These are phyloP conservation scores for Montifringilla adamsi DNA, from an alignment of 2,113 vertebrate genomes.

Conservation along the genomic window DNA sequence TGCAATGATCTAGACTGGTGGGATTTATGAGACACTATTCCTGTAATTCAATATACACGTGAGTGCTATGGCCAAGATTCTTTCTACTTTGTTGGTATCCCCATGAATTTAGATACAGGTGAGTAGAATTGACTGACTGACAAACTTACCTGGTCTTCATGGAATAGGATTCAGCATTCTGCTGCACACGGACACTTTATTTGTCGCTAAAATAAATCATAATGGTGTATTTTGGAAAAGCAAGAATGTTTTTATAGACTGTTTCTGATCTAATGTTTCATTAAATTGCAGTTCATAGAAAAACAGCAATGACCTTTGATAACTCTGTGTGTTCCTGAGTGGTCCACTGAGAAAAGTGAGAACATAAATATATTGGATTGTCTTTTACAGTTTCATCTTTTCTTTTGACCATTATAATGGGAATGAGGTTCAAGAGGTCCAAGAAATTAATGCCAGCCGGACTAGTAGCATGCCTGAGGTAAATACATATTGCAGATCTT, in stretches of 20 bases:
- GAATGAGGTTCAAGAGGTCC: conserved; percentile 89
- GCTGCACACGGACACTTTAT: background rate
- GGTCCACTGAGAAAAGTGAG: background rate
- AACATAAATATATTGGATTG: conserved; percentile 16
- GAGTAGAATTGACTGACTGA: background rate
- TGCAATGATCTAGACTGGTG: background rate
- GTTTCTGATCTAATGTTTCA: background rate
- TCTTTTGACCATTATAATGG: conserved; percentile 85
- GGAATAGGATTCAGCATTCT: background rate
- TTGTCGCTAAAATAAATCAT: background rate
- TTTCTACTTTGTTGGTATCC: background rate
- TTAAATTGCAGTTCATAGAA: background rate
- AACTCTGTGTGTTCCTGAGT: background rate
- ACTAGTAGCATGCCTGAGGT: conserved; percentile 87
- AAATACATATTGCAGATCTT: background rate
- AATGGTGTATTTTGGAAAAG: background rate
- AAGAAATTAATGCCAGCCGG: conserved; percentile 91
- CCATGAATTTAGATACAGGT: background rate
- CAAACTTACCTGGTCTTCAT: background rate
- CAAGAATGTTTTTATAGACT: background rate
- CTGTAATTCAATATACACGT: background rate
- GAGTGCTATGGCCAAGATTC: background rate
- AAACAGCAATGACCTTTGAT: background rate
- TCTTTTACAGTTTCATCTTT: conserved; percentile 81
- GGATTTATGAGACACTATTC: background rate